Evolutionary conservation across 2,888 invertebrate genomes (phyloP).

Genomic region (Euclidia mi): DNA sequence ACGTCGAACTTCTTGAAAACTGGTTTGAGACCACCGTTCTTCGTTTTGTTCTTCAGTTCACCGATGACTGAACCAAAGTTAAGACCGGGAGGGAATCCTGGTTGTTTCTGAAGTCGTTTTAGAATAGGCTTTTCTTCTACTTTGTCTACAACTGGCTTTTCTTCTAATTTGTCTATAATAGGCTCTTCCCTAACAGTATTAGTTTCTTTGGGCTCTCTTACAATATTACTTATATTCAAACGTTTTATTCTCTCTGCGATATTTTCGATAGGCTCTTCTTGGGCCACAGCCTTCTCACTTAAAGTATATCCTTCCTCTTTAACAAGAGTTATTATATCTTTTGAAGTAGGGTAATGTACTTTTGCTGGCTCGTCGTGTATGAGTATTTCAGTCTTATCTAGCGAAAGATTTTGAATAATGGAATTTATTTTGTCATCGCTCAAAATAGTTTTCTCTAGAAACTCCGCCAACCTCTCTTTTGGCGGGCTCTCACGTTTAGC

Average conservation of each 20-base stretch:
- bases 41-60: conserved; percentile 83
- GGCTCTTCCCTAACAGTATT: conserved; percentile 21
- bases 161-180: conserved; percentile 52
- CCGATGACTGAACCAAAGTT: conserved; percentile 86
- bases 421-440: conserved; percentile 84
- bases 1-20: conserved; percentile 84
- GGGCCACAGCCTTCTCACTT: conserved; percentile 65
- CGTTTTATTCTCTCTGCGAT: conserved; percentile 70
- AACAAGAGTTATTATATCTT: conserved; percentile 51
- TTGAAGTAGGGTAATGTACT: conserved; percentile 45
- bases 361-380: conserved; percentile 53
- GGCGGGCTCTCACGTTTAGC: conserved; percentile 81
- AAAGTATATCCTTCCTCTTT: conserved; percentile 53
- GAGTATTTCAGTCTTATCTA: conserved; percentile 70
- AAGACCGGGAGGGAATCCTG: conserved; percentile 75
- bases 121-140: conserved; percentile 69
- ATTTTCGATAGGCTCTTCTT: conserved; percentile 70
- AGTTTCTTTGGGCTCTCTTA: conserved; percentile 36
- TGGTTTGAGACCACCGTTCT: conserved; percentile 79
- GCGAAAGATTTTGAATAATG: conserved; percentile 83
- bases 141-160: conserved; percentile 47
- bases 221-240: conserved; percentile 54
- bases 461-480: conserved; percentile 82
- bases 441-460: conserved; percentile 84
- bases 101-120: conserved; percentile 77